A percentile compares a stretch with the other conserved stretches of the same genome.
Conservation (phyloP, 2,113 vertebrate genomes). For the Psittacara wagleri region DNA sequence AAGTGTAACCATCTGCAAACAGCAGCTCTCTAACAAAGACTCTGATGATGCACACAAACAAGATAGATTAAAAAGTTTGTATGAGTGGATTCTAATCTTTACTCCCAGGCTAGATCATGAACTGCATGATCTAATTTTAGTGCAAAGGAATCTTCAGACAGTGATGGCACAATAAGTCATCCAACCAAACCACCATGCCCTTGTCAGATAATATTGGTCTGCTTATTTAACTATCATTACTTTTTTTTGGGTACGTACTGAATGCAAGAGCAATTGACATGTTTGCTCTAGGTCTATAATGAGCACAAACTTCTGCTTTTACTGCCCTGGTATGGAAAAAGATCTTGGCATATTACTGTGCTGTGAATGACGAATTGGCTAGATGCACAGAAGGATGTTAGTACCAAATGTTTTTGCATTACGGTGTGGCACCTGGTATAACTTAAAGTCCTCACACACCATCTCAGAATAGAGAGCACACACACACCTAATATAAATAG, state of each 20-base stretch:
- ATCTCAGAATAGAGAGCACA: neutral
- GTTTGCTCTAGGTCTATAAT: neutral
- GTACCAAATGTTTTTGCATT: neutral
- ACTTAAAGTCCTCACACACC: neutral
- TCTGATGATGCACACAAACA: slow-evolving; percentile 57
- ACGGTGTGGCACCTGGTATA: neutral
- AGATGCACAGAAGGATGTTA: neutral
- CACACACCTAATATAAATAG: neutral
- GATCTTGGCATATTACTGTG: neutral
- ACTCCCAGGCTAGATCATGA: slow-evolving; percentile 12
- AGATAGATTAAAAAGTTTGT: slow-evolving; percentile 35
- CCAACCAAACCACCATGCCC: neutral
- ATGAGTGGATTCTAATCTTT: slow-evolving; percentile 47
- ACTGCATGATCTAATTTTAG: slow-evolving; percentile 27
- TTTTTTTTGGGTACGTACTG: neutral
- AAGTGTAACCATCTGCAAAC: slow-evolving; percentile 57
- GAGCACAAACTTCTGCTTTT: neutral
- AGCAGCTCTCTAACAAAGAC: slow-evolving; percentile 38
- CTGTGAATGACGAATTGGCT: neutral
- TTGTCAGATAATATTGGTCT: slow-evolving; percentile 12
- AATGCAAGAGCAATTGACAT: neutral
- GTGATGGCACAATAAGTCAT: slow-evolving; percentile 15
- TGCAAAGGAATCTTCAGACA: slow-evolving; percentile 30
- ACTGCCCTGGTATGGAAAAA: neutral
- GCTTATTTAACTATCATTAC: neutral